These are phyloP conservation scores for Gerris lacustris DNA, from an alignment of 2,888 invertebrate species.

Conservation along the genomic window DNA sequence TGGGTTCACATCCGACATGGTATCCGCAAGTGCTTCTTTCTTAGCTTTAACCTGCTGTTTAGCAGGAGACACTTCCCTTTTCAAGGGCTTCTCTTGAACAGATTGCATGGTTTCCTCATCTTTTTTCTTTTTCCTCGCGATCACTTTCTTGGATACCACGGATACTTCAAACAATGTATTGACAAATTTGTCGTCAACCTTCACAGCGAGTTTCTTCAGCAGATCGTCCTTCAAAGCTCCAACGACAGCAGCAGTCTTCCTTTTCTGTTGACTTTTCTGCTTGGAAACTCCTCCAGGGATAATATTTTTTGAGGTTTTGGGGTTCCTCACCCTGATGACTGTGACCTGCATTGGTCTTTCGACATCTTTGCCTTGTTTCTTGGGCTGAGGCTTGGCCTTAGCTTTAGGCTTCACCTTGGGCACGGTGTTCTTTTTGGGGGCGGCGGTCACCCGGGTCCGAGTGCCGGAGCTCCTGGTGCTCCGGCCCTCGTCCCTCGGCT, in stretches of 20 bases:
- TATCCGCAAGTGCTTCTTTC: neutral
- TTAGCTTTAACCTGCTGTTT: constrained; percentile 3
- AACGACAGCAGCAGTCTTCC: neutral
- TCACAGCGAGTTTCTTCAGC: constrained; percentile 22
- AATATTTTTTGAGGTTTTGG: neutral
- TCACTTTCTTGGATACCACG: constrained; percentile 20
- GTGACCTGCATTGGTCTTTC: constrained; percentile 5
- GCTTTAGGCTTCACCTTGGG: neutral
- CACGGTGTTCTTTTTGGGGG: neutral
- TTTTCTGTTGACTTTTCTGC: neutral
- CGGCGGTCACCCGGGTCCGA: neutral
- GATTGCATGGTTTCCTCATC: constrained; percentile 1
- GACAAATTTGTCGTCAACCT: constrained; percentile 22
- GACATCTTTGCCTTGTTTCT: constrained; percentile 1
- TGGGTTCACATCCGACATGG: neutral
- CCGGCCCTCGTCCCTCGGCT: neutral
- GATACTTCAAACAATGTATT: constrained; percentile 25
- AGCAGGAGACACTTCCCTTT: neutral
- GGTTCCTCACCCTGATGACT: constrained; percentile 6
- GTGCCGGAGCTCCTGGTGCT: neutral
- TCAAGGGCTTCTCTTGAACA: neutral
- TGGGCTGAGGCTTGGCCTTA: neutral
- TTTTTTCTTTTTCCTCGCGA: constrained; percentile 5
- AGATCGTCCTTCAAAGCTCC: constrained; percentile 17
- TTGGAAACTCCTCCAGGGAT: neutral